Conservation (phyloP, 2,113 vertebrate species). For the Cyprinodon brontotheroides region DNA sequence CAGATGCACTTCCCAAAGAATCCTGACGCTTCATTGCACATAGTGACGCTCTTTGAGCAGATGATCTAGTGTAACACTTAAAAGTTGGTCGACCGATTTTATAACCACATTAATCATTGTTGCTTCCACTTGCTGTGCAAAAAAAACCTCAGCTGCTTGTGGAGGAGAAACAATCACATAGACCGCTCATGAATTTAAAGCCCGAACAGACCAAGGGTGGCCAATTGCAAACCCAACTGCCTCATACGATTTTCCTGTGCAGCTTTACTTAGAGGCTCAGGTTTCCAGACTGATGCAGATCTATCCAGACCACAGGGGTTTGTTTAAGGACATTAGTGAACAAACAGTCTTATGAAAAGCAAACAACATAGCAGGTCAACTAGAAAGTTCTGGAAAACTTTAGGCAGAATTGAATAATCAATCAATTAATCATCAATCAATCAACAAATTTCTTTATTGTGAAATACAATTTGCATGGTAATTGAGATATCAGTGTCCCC, state of each 20-base stretch:
- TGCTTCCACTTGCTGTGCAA: constrained; percentile 20
- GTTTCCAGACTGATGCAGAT: neutral
- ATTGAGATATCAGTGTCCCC: too few relatives aligned
- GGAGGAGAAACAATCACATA: constrained; percentile 35
- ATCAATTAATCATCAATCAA: too few relatives aligned
- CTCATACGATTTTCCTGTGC: constrained; percentile 20
- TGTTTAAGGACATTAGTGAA: too few relatives aligned
- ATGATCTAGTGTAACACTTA: constrained; percentile 69
- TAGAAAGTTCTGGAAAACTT: too few relatives aligned
- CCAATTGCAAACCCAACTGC: constrained; percentile 9
- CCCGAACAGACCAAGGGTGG: constrained; percentile 30
- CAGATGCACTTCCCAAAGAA: constrained; percentile 48
- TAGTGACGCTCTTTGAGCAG: constrained; percentile 27
- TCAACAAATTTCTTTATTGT: too few relatives aligned
- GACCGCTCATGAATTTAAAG: constrained; percentile 55
- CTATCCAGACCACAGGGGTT: too few relatives aligned
- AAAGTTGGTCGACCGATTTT: constrained; percentile 59
- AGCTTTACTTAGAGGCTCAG: constrained; percentile 23
- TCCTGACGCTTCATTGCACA: constrained; percentile 41
- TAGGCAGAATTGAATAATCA: too few relatives aligned
- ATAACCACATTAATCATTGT: constrained; percentile 69
- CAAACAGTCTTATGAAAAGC: too few relatives aligned
- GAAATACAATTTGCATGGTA: too few relatives aligned
- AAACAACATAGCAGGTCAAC: too few relatives aligned
- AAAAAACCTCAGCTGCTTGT: constrained; percentile 38